Evolutionary conservation across 2,113 vertebrate species (phyloP).

Genomic region (Amazona vittata): DNA sequence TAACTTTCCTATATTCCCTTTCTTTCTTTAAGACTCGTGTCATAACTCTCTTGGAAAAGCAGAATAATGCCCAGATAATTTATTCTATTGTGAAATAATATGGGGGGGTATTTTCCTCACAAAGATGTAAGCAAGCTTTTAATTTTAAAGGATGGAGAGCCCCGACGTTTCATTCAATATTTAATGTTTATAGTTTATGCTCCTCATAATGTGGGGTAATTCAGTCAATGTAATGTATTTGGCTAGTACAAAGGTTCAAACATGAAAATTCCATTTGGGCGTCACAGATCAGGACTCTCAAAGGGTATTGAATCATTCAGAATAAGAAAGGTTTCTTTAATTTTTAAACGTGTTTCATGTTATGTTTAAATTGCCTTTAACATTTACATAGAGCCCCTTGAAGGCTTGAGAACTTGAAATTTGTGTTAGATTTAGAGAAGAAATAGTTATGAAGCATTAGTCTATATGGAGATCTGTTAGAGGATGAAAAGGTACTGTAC

Average conservation of each 20-base stretch:
- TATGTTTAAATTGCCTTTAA: conserved; percentile 75
- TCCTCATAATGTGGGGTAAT: background rate
- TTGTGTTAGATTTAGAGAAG: conserved; percentile 18
- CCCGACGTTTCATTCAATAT: conserved; percentile 46
- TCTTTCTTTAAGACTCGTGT: background rate
- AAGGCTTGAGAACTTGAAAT: conserved; percentile 52
- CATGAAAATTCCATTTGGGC: conserved; percentile 65
- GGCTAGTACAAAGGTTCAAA: conserved; percentile 54
- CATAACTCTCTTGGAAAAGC: background rate
- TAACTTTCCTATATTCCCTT: background rate
- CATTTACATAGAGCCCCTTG: conserved; percentile 66
- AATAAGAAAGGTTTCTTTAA: conserved; percentile 72
- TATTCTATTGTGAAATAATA: background rate
- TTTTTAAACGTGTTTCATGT: conserved; percentile 77
- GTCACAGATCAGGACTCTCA: conserved; percentile 52
- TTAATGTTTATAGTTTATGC: conserved; percentile 48
- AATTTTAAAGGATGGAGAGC: conserved; percentile 12
- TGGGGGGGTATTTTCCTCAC: background rate
- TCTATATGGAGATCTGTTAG: background rate
- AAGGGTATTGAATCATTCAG: conserved; percentile 75
- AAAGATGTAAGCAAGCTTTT: conserved; percentile 1
- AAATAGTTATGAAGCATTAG: conserved; percentile 11
- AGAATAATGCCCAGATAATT: background rate
- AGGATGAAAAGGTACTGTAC: background rate
- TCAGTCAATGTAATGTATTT: conserved; percentile 43